A percentile compares a stretch with the other conserved stretches of the same genome.
Conservation (phyloP, 2,113 vertebrate genomes). For the Sardina pilchardus region DNA sequence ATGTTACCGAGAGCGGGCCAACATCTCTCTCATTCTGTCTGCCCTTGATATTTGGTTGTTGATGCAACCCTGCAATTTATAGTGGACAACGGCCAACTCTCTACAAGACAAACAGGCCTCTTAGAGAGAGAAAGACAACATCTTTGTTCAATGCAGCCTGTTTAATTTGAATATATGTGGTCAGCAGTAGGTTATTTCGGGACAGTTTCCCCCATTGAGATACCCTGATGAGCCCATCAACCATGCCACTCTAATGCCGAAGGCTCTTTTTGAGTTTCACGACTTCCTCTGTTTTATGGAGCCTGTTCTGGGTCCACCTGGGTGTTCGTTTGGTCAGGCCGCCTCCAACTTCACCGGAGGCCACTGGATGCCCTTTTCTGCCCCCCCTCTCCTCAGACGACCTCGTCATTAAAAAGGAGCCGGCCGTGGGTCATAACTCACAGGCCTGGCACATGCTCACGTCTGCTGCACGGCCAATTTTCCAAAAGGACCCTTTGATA, state of each 20-base stretch:
- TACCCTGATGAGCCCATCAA: conserved; percentile 21
- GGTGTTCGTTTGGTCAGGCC: conserved; percentile 35
- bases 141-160: background rate
- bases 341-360: conserved; percentile 27
- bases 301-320: conserved; percentile 37
- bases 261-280: conserved; percentile 29
- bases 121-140: background rate
- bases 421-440: background rate
- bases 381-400: conserved; percentile 53
- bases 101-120: background rate
- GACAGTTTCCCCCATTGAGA: background rate
- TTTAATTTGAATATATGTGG: background rate
- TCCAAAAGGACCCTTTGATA: background rate
- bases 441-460: background rate
- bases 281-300: conserved; percentile 41
- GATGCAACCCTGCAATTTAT: conserved; percentile 1
- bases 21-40: conserved; percentile 7
- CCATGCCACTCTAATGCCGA: conserved; percentile 29
- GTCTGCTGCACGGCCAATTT: background rate
- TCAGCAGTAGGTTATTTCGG: background rate
- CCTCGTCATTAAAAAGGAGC: conserved; percentile 22
- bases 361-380: conserved; percentile 42
- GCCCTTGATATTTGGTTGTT: background rate
- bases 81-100: background rate
- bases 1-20: conserved; percentile 26